Conservation (phyloP, 2,888 invertebrate genomes). For the Euzophera pinguis region DNA sequence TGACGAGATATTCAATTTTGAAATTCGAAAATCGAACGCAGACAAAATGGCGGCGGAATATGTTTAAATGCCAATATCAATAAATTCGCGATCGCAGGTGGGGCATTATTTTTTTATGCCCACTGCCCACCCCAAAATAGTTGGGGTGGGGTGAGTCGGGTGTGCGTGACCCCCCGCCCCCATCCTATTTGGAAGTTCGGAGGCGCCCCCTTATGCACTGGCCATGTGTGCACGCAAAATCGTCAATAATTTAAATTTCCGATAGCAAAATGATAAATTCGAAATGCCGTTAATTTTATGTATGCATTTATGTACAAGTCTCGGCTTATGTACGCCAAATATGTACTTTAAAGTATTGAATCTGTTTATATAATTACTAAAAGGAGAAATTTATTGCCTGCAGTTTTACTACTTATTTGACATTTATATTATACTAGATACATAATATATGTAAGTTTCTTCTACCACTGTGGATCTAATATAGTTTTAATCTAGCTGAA, state of each 20-base stretch:
- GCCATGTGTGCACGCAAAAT: slow-evolving; percentile 75
- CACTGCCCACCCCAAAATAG: slow-evolving; percentile 70
- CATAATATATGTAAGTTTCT: background rate
- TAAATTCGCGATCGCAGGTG: slow-evolving; percentile 70
- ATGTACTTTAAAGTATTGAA: background rate
- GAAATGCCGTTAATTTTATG: slow-evolving; percentile 52
- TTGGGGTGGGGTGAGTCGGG: slow-evolving; percentile 59
- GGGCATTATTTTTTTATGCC: slow-evolving; percentile 69
- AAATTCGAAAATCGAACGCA: slow-evolving; percentile 15
- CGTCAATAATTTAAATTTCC: slow-evolving; percentile 77
- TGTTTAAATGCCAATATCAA: slow-evolving; percentile 69
- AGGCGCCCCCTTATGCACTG: slow-evolving; percentile 40
- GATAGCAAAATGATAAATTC: slow-evolving; percentile 66
- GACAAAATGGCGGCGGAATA: slow-evolving; percentile 66
- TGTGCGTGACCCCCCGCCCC: slow-evolving; percentile 59
- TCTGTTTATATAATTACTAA: too few relatives aligned
- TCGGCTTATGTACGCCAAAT: background rate
- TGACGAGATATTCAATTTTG: background rate
- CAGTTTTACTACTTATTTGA: too few relatives aligned
- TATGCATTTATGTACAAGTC: slow-evolving; percentile 18
- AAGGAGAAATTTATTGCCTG: too few relatives aligned
- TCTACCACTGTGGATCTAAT: background rate
- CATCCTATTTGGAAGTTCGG: slow-evolving; percentile 29
- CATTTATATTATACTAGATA: too few relatives aligned
- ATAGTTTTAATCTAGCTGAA: too few relatives aligned